A percentile compares a stretch with the other conserved stretches of the same genome.
Evolutionary conservation across 2,797 vertebrate species (phyloP).

Genomic region (Mormyrops attenuatus): DNA sequence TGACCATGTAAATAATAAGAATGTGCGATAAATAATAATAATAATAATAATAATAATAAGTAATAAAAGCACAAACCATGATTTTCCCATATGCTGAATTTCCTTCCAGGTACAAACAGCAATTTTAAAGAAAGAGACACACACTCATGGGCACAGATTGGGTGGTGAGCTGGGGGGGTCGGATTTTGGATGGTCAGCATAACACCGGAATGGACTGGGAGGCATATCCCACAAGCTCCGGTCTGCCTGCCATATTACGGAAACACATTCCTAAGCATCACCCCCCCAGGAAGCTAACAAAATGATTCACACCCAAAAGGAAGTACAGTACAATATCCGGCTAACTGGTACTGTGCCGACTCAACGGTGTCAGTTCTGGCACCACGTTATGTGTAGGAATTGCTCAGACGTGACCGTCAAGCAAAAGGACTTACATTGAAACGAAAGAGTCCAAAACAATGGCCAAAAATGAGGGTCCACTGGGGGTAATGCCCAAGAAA

Average conservation of each 20-base stretch:
- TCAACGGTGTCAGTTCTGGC: not conserved
- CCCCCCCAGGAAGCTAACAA: not conserved
- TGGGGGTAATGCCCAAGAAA: not conserved
- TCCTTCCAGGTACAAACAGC: not conserved
- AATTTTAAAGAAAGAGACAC: not conserved
- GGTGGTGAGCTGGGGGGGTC: not conserved
- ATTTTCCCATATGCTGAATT: not conserved
- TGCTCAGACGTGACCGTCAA: not conserved
- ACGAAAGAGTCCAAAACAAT: not conserved
- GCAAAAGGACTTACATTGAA: not conserved
- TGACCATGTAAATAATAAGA: not conserved
- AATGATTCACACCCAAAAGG: not conserved
- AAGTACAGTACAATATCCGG: not conserved
- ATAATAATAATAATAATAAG: not conserved
- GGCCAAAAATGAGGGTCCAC: not conserved
- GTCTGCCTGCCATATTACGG: not conserved
- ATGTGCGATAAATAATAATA: not conserved
- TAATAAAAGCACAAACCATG: not conserved
- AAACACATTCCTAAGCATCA: not conserved
- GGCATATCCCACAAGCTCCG: not conserved
- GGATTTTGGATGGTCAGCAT: not conserved
- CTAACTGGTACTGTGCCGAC: not conserved
- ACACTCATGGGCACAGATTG: not conserved
- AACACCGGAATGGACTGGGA: not conserved
- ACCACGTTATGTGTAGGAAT: not conserved